A percentile compares a stretch with the other conserved stretches of the same genome.
These are phyloP conservation scores for Macropus fuliginosus DNA, from an alignment of 2,797 vertebrate species.

Conservation along the genomic window DNA sequence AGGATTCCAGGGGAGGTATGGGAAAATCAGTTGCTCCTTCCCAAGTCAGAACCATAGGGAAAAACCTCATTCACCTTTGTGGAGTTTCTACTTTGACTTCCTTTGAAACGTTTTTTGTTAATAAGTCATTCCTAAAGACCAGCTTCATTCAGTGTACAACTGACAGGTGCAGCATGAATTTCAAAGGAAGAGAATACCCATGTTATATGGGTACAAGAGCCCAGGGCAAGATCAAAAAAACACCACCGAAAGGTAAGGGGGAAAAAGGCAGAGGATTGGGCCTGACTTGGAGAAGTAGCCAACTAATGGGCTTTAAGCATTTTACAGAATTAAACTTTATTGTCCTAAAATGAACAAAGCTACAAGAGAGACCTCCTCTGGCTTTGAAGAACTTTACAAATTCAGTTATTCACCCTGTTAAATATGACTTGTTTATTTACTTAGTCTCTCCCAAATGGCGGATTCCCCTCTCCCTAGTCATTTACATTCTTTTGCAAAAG, in stretches of 20 bases:
- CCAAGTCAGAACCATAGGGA: not conserved
- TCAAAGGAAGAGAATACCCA: constrained; percentile 21
- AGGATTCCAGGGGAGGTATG: not conserved
- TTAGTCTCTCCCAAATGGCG: constrained; percentile 55
- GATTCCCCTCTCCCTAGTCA: constrained; percentile 21
- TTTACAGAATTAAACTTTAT: constrained; percentile 40
- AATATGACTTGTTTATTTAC: constrained; percentile 52
- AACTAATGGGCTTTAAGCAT: constrained; percentile 7
- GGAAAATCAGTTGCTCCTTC: not conserved
- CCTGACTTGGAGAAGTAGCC: not conserved
- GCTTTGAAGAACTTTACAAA: constrained; percentile 58
- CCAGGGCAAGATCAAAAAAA: not conserved
- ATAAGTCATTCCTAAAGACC: not conserved
- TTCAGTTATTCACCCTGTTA: constrained; percentile 58
- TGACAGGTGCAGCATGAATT: not conserved
- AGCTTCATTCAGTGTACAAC: constrained; percentile 7
- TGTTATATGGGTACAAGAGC: constrained; percentile 24
- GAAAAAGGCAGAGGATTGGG: not conserved
- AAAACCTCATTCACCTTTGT: not conserved
- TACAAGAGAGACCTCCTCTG: constrained; percentile 12
- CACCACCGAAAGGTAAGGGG: not conserved
- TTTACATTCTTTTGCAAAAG: constrained; percentile 56
- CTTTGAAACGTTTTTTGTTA: not conserved
- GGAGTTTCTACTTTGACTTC: not conserved
- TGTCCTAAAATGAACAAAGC: constrained; percentile 29